These are phyloP conservation scores for Daktulosphaira vitifoliae DNA, from an alignment of 1,140 invertebrate genomes.

Conservation along the genomic window DNA sequence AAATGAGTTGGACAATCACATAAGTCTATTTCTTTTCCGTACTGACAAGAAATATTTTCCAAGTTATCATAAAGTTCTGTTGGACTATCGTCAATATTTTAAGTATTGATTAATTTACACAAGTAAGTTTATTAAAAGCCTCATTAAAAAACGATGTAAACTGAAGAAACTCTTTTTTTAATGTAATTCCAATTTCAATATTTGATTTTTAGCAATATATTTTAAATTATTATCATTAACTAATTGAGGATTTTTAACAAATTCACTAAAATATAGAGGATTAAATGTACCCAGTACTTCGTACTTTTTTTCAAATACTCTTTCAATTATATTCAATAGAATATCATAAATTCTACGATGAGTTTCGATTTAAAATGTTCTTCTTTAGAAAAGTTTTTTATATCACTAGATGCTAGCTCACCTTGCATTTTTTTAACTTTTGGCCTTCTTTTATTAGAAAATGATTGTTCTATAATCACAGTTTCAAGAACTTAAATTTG, in stretches of 20 bases:
- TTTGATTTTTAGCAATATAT: slow-evolving; percentile 7
- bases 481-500: too few species aligned
- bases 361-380: neutral
- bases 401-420: neutral
- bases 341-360: slow-evolving; percentile 4
- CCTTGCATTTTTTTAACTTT: neutral
- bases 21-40: neutral
- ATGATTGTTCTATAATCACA: too few species aligned
- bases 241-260: neutral
- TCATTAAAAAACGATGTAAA: slow-evolving; percentile 16
- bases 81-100: neutral
- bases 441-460: neutral
- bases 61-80: neutral
- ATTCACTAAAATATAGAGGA: neutral
- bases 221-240: neutral
- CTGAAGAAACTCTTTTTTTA: slow-evolving; percentile 10
- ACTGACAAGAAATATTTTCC: neutral
- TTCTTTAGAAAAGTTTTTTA: neutral
- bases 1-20: slow-evolving; percentile 2
- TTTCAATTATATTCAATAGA: neutral
- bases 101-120: too few species aligned
- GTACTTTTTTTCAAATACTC: slow-evolving; percentile 1
- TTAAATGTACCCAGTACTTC: slow-evolving; percentile 3
- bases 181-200: neutral
- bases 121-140: too few species aligned